Evolutionary conservation across 2,113 vertebrate genomes (phyloP), one percentile per base, ranked within the genome.

Genomic region (Peromyscus californicus): DNA sequence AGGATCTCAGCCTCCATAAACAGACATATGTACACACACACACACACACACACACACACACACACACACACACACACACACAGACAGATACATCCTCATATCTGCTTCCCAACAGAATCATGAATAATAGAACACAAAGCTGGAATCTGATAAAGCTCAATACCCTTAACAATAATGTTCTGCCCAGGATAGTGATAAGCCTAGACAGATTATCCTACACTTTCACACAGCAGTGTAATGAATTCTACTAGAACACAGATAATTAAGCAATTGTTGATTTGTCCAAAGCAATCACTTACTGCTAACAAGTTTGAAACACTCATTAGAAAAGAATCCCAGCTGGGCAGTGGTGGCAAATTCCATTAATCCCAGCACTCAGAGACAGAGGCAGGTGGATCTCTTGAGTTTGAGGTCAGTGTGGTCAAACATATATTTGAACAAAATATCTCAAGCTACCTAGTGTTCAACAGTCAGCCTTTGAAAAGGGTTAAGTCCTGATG

Each of bases 361-460:
- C 57, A 19, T 59, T 59, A 19, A 19, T 21, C 57, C 57, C 17
- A 59, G 57, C 57, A 59, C 57, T 59, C 57, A 59, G 57, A 59
- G 57, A 15, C 13, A 59, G 57, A 59, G 57, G 57, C 57, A 19
- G 57, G 57, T 19, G 57, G 16, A 59, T 59, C 15, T 59, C 57
- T 59, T 59, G 57, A 59, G 16, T 59, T 59, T 59, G 57, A 59
- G 57, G 57, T 4, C 57, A 59, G 57, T 17, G 13, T 17, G 57
- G 57, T 17, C 57, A 59, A 17, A 59, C 9, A 59, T 33, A 54
- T 90, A 51, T n/a, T 96, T 94, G 91, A 93, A 70, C 57, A 59
- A 11, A 94, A 15, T 92, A 63, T 78, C 87, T 97, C 82, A 91
- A 97, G 89, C 65, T 22, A 85, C 7, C 72, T 93, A 97, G 51